Base-by-base conservation (phyloP, 2,113 vertebrate species). In the Podarcis raffonei region DNA sequence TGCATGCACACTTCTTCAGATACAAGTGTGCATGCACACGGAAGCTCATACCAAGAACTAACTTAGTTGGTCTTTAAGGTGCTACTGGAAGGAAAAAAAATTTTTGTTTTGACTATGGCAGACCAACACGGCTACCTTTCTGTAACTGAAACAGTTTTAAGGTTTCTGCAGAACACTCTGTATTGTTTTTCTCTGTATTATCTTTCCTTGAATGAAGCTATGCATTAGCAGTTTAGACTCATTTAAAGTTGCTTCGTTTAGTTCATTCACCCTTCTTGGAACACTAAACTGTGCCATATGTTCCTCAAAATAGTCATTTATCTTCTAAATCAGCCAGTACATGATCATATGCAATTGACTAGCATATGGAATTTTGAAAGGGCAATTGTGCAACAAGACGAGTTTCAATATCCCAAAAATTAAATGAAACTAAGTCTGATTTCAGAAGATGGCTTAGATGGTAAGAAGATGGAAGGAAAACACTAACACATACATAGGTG, bases 381-480 rank as follows among this genome's bases (percentile, higher is more conserved):
- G 42, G 71, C 79, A 91, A 7, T 1, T 12, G 35, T 79, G 78
- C 42, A 86, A 4, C 53, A 93, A 91, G 5, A 92, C 88, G 30
- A 75, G 18, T 35, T 92, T 91, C 37, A 5, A 13, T 83, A 71
- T 89, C 30, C 1, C 86, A 89, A 59, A 90, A 95, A 68, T 62
- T 62, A 82, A 92, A 27, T 88, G 1, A 87, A 83, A 5, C 32
- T 15, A 39, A 57, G 18, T 6, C 66, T 35, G 20, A 27, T 12
- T 66, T n/a, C 69, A 57, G 62, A 74, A 89, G 5, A 80, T 37
- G 6, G 62, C 3, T 15, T 6, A 84, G 12, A 48, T 27, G 3
- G 59, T 6, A 68, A 4, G 16, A 13, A 25, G 65, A 89, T 53
- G 48, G 82, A 80, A 88, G 1, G 2, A 13, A 66, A 92, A 78